A percentile compares a stretch with the other conserved stretches of the same genome.
These are phyloP conservation scores for Lordiphosa fenestrarum DNA, from an alignment of 2,888 invertebrate genomes.

Conservation along the genomic window DNA sequence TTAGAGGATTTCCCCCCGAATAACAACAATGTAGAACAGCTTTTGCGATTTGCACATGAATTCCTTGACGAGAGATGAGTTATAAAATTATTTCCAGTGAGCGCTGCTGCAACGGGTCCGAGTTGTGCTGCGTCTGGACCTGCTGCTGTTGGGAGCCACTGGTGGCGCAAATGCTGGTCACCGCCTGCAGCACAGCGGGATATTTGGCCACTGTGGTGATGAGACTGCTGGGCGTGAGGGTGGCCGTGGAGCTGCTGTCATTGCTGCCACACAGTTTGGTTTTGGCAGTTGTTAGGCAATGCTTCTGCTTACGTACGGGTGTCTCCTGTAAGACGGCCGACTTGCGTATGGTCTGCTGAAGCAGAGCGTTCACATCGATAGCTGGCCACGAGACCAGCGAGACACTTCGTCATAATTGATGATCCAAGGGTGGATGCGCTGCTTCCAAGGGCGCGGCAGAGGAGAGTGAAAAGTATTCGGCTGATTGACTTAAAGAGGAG, in stretches of 20 bases:
- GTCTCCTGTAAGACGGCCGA: slow-evolving; percentile 77
- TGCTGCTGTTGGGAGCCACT: slow-evolving; percentile 4
- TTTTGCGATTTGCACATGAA: slow-evolving; percentile 27
- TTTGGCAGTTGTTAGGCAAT: neutral
- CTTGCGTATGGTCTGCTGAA: slow-evolving; percentile 79
- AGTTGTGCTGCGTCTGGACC: slow-evolving; percentile 39
- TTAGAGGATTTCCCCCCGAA: slow-evolving; percentile 57
- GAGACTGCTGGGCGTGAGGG: slow-evolving; percentile 68
- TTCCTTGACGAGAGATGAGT: slow-evolving; percentile 23
- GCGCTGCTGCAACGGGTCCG: slow-evolving; percentile 77
- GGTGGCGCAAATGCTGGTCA: slow-evolving; percentile 56
- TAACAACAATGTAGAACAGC: slow-evolving; percentile 66
- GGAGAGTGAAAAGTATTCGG: slow-evolving; percentile 78
- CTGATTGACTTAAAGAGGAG: slow-evolving; percentile 77
- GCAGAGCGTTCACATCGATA: slow-evolving; percentile 79
- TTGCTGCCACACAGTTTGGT: slow-evolving; percentile 62
- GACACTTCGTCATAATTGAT: slow-evolving; percentile 81
- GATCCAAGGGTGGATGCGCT: slow-evolving; percentile 59
- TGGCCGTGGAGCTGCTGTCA: slow-evolving; percentile 78
- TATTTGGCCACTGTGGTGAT: slow-evolving; percentile 74
- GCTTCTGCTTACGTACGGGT: slow-evolving; percentile 34
- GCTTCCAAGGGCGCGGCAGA: slow-evolving; percentile 40
- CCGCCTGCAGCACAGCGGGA: slow-evolving; percentile 57
- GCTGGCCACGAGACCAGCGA: slow-evolving; percentile 81
- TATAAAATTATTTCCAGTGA: slow-evolving; percentile 79